Conservation (phyloP, 2,888 invertebrate species). For the Trimorus sp. region DNA sequence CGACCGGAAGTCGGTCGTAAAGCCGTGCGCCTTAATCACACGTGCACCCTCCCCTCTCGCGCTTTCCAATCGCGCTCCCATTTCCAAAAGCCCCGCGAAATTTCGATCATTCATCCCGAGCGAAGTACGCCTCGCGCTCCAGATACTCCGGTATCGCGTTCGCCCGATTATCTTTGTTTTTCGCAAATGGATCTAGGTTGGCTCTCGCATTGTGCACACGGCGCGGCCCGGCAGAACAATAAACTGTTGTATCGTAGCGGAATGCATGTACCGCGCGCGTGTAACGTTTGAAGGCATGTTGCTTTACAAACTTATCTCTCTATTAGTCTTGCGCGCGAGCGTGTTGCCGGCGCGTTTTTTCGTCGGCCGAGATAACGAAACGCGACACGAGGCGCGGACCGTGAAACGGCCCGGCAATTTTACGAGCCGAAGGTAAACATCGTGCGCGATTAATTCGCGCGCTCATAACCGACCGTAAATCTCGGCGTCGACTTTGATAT, state of each 20-base stretch:
- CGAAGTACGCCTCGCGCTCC: constrained; percentile 34
- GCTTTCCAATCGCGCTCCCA: no score
- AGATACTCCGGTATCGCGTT: constrained; percentile 28
- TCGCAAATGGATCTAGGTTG: constrained; percentile 53
- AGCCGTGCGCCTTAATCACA: no score
- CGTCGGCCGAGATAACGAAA: constrained; percentile 40
- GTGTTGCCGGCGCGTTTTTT: constrained; percentile 43
- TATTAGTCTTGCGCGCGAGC: constrained; percentile 55
- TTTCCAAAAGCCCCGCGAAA: background rate
- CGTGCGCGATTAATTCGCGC: constrained; percentile 43
- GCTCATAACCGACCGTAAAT: constrained; percentile 14
- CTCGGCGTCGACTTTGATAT: constrained; percentile 22
- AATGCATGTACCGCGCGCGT: constrained; percentile 60
- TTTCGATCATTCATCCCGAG: constrained; percentile 28
- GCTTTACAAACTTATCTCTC: constrained; percentile 62
- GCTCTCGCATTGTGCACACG: constrained; percentile 25
- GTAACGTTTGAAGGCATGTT: constrained; percentile 59
- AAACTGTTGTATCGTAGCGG: constrained; percentile 58
- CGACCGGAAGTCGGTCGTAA: no score
- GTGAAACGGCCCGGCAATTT: no score
- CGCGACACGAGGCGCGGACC: constrained; percentile 17
- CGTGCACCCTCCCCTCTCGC: no score
- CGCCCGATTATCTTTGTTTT: constrained; percentile 41
- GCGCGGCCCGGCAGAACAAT: constrained; percentile 46
- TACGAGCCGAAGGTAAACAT: constrained; percentile 33